phyloP scores from a whole-genome alignment of 2,888 invertebrate species.

The Xanthostigma xanthostigma region DNA sequence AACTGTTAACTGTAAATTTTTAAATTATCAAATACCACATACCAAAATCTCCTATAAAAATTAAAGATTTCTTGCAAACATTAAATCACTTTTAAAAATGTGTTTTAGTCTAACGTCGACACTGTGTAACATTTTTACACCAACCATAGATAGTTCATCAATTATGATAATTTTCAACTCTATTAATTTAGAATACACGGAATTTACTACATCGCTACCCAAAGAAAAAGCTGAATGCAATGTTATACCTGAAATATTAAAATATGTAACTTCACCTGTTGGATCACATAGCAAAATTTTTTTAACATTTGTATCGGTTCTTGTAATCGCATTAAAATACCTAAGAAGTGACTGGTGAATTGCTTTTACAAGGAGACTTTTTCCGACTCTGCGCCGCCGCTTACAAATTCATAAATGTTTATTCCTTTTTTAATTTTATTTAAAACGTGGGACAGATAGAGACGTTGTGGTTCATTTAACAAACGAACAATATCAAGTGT shows the following conservation, averaged over 20 bases:
- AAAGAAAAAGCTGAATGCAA: conserved; percentile 11
- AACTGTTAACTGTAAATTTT: too few species aligned
- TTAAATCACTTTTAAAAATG: conserved; percentile 15
- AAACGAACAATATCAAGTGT: too few species aligned
- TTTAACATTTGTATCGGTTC: not conserved
- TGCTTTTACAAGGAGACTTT: not conserved
- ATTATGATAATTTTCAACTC: conserved; percentile 16
- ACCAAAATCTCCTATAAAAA: conserved; percentile 22
- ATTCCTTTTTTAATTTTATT: too few species aligned
- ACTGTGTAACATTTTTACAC: conserved; percentile 13
- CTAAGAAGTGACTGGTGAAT: not conserved
- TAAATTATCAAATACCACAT: too few species aligned
- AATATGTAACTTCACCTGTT: not conserved
- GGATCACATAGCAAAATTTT: not conserved
- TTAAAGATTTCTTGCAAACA: conserved; percentile 21
- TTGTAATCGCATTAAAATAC: not conserved
- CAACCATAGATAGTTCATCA: conserved; percentile 22
- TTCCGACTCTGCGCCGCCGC: not conserved
- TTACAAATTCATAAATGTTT: not conserved
- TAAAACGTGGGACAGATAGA: too few species aligned
- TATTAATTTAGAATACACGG: conserved; percentile 5
- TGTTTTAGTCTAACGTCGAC: conserved; percentile 19
- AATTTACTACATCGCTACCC: conserved; percentile 6
- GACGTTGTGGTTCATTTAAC: too few species aligned
- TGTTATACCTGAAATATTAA: not conserved